These are phyloP conservation scores for Beroe forskalii DNA, from an alignment of 37 sponge, comb jelly and placozoan species.

Conservation along the genomic window DNA sequence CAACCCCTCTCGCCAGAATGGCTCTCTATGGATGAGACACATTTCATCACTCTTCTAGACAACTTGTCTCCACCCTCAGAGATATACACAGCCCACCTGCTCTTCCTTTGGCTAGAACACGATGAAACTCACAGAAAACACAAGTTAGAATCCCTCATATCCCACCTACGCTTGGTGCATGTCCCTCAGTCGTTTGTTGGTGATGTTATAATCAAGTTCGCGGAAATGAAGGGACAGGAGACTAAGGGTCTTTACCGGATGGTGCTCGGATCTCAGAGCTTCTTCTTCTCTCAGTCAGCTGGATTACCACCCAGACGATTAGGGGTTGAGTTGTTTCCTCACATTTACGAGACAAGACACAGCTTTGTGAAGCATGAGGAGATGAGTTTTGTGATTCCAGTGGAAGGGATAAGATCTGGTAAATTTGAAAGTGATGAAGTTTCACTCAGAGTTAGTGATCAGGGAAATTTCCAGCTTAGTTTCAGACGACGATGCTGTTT, in stretches of 20 bases:
- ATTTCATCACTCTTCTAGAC: background rate
- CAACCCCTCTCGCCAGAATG: background rate
- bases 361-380: background rate
- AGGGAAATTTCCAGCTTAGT: background rate
- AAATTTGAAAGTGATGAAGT: background rate
- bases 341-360: background rate
- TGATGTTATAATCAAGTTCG: background rate
- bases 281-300: background rate
- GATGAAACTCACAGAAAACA: background rate
- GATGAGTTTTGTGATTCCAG: background rate
- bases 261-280: conserved; percentile 15
- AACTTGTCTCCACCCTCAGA: conserved; percentile 9
- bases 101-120: conserved; percentile 20
- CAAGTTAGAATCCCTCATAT: conserved; percentile 32
- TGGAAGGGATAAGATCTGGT: background rate
- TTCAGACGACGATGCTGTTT: background rate
- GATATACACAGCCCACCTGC: background rate
- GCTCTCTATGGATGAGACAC: background rate
- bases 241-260: background rate
- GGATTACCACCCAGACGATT: background rate
- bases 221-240: background rate
- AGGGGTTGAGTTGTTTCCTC: background rate
- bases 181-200: background rate
- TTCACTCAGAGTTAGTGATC: background rate
- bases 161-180: background rate